A percentile compares a stretch with the other conserved stretches of the same genome.
Conservation (phyloP, 2,888 invertebrate genomes). For the Pilophorus perplexus region DNA sequence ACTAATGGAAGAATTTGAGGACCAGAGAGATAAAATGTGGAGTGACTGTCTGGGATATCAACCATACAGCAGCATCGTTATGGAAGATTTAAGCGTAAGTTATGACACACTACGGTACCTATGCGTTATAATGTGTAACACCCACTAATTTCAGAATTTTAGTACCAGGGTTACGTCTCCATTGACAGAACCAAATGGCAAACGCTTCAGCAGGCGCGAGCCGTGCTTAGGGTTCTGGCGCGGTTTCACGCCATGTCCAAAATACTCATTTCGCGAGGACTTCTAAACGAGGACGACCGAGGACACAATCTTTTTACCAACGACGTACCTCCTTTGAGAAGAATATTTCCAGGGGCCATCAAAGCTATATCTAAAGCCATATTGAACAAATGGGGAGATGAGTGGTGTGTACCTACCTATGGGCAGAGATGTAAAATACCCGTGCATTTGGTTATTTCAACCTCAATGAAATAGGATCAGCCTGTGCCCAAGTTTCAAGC, state of each 20-base stretch:
- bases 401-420: constrained; percentile 10
- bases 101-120: neutral
- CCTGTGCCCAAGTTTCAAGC: no score
- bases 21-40: constrained; percentile 2
- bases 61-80: constrained; percentile 4
- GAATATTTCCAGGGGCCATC: neutral
- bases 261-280: neutral
- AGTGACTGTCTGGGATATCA: constrained; percentile 7
- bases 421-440: neutral
- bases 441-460: no score
- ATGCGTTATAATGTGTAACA: neutral
- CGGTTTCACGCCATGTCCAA: constrained; percentile 24
- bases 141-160: no score
- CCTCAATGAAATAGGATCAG: no score
- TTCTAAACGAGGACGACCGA: neutral
- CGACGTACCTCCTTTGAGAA: neutral
- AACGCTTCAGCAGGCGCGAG: neutral
- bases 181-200: constrained; percentile 23
- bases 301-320: constrained; percentile 17
- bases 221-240: neutral
- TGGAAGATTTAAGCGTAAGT: constrained; percentile 22
- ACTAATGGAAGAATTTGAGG: constrained; percentile 16
- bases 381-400: neutral
- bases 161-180: neutral
- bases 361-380: neutral